Evolutionary conservation across 92 coral and sea anemone species (phyloP), one percentile per base, ranked within the genome.

Genomic region (Heteractis magnifica): DNA sequence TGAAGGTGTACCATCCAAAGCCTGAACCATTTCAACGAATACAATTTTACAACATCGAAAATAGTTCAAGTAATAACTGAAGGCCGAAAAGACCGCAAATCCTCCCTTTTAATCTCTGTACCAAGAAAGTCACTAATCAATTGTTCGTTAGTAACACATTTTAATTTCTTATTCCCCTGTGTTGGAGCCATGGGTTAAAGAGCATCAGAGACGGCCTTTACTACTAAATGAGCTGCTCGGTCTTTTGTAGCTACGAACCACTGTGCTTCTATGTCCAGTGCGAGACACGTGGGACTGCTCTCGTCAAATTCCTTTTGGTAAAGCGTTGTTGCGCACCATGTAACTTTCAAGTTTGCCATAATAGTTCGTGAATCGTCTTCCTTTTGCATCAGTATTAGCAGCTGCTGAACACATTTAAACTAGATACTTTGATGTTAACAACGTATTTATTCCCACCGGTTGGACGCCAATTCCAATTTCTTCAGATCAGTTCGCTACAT

Each of bases 221-320:
- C 44, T 34, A 34, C 3, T 34, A 34, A 34, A 34, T 34, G 78
- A 51, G 49, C 77, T 78, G 71, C 85, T 50, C 41, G 81, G 77
- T 55, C 90, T 73, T 56, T 87, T 87, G 71, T 87, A 81, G 41
- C 75, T 48, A 16, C 81, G 82, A 58, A 82, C 90, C 19, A 82
- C 90, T 15, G 65, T 34, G 86, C 90, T 87, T 72, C 77, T 65
- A 58, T 87, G 82, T 11, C 81, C 76, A 21, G 90, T 87, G 50
- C 86, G 75, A 20, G 90, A 87, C 82, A 75, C 76, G 13, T 82
- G 76, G 20, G 82, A 75, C 72, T 87, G 90, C 72, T 2, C 44
- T 87, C 86, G 77, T 81, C 90, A 87, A 87, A 87, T 52, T 68
- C 82, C 10, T 64, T n/a, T 70, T 79, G 77, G 70, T 85, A 85